Evolutionary conservation across 2,113 vertebrate genomes (phyloP).

Genomic region (Platanista minor): DNA sequence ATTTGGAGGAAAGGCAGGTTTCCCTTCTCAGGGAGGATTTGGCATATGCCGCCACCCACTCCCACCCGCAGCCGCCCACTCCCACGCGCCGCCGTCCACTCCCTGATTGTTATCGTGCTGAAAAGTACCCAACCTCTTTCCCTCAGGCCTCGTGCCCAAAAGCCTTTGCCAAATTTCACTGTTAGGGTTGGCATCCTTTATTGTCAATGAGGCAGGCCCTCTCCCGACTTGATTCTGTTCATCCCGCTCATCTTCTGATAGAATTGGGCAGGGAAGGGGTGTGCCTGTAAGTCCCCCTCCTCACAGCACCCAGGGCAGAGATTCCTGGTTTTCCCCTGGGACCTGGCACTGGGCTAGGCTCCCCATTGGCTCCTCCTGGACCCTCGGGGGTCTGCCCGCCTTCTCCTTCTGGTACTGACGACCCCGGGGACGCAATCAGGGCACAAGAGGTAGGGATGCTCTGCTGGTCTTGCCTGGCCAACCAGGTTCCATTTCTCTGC

Average conservation of each 20-base stretch:
- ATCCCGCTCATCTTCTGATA: not conserved
- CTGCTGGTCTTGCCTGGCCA: not conserved
- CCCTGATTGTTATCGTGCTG: accelerated
- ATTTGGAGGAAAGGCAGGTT: not conserved
- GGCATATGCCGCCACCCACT: accelerated
- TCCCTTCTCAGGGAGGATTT: not conserved
- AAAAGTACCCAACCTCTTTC: not conserved
- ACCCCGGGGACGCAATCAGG: not conserved
- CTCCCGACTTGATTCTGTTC: not conserved
- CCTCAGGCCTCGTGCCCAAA: not conserved
- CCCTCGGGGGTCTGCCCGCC: accelerated
- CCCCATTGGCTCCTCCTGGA: too few relatives aligned
- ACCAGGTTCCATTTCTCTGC: not conserved
- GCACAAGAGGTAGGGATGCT: not conserved
- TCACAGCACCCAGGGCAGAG: not conserved
- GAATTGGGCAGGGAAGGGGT: not conserved
- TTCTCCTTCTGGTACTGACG: not conserved
- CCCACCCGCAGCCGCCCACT: accelerated
- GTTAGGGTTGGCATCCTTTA: not conserved
- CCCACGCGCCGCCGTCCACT: accelerated
- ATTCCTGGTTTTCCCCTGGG: not conserved
- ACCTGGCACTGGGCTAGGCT: not conserved
- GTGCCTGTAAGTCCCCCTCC: too few relatives aligned
- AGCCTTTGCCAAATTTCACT: not conserved
- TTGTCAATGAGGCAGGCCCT: not conserved